Evolutionary conservation across 2,888 invertebrate species (phyloP).

Genomic region (Pteria penguin): DNA sequence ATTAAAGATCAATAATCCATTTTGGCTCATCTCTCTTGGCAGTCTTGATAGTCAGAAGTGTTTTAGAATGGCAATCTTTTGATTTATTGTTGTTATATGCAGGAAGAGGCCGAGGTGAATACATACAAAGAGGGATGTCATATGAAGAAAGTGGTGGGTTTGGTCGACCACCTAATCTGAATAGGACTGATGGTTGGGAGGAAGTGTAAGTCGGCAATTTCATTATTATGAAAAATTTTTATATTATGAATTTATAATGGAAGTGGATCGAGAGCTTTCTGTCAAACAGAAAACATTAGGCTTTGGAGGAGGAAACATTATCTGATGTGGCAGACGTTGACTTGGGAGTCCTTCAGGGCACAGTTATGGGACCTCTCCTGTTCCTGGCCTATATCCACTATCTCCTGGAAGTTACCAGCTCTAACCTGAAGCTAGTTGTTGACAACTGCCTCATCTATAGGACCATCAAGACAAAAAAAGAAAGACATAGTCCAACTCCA

Average conservation of each 20-base stretch:
- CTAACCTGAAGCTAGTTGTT: background rate
- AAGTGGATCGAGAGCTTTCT: too few relatives aligned
- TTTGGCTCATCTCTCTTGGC: too few relatives aligned
- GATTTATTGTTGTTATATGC: too few relatives aligned
- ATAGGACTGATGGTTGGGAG: constrained; percentile 78
- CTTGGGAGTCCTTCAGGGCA: background rate
- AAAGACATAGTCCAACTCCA: background rate
- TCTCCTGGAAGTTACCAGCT: background rate
- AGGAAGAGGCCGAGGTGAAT: constrained; percentile 77
- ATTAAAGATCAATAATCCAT: too few relatives aligned
- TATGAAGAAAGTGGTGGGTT: constrained; percentile 66
- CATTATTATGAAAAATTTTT: background rate
- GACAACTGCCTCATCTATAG: background rate
- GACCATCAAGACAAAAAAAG: background rate
- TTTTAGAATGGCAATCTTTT: too few relatives aligned
- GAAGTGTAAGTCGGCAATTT: constrained; percentile 71
- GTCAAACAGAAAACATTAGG: too few relatives aligned
- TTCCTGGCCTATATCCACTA: background rate
- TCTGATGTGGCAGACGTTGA: too few relatives aligned
- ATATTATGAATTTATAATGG: too few relatives aligned
- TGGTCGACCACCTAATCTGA: constrained; percentile 63
- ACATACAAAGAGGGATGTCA: constrained; percentile 72
- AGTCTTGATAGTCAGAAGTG: too few relatives aligned
- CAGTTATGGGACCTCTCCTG: background rate
- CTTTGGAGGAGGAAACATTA: too few relatives aligned